Conservation (phyloP, 2,113 vertebrate species). For the Passer domesticus region DNA sequence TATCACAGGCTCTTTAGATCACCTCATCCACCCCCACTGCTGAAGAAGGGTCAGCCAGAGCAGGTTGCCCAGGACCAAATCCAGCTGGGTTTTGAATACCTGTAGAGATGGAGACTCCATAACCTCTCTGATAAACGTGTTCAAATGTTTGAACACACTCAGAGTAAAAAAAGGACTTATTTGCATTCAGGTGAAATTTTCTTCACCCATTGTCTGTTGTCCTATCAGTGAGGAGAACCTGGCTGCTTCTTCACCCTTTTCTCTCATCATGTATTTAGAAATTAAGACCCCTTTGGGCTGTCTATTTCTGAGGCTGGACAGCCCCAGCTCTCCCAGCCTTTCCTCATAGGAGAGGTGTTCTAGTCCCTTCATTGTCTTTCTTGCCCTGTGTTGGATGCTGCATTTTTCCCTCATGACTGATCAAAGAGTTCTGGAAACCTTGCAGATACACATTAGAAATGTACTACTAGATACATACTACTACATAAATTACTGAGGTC, state of each 20-base stretch:
- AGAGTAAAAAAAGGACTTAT: background rate
- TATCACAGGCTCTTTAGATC: background rate
- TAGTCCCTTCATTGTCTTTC: background rate
- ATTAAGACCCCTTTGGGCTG: background rate
- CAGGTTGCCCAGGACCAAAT: background rate
- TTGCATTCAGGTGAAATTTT: background rate
- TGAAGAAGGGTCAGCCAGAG: background rate
- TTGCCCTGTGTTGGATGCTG: background rate
- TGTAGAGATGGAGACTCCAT: background rate
- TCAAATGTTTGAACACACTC: background rate
- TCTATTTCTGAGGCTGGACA: background rate
- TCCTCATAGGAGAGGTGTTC: background rate
- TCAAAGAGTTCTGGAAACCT: background rate
- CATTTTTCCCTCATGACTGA: background rate
- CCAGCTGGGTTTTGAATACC: background rate
- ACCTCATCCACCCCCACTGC: background rate
- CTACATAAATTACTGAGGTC: background rate
- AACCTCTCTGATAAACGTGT: background rate
- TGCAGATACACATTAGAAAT: background rate
- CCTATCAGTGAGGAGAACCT: background rate
- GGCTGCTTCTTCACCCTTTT: background rate
- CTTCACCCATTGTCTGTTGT: background rate
- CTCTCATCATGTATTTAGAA: background rate
- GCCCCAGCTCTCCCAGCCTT: background rate
- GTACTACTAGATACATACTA: accelerated